Evolutionary conservation across 2,888 invertebrate genomes (phyloP).

Genomic region (Zygothrica quintamaculata): DNA sequence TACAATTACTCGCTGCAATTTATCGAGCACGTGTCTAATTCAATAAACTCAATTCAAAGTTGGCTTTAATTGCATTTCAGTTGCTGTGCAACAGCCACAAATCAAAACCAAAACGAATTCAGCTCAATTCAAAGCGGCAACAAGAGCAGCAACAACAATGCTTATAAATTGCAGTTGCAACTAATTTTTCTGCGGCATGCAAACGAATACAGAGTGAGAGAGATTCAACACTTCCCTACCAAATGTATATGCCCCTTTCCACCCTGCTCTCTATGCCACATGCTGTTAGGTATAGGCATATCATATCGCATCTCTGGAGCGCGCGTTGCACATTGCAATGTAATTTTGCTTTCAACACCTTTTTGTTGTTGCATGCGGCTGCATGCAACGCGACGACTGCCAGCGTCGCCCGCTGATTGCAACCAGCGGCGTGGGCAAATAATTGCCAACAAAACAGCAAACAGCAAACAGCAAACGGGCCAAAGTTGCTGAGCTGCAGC

Average conservation of each 20-base stretch:
- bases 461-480: slow-evolving; percentile 44
- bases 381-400: slow-evolving; percentile 58
- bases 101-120: slow-evolving; percentile 56
- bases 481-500: slow-evolving; percentile 39
- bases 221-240: slow-evolving; percentile 4
- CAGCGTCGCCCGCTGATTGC: slow-evolving; percentile 67
- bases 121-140: slow-evolving; percentile 45
- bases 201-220: slow-evolving; percentile 56
- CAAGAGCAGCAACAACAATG: slow-evolving; percentile 15
- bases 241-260: background rate
- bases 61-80: slow-evolving; percentile 65
- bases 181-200: slow-evolving; percentile 77
- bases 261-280: slow-evolving; percentile 1
- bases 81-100: slow-evolving; percentile 44
- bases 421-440: slow-evolving; percentile 75
- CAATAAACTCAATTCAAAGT: slow-evolving; percentile 65
- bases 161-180: slow-evolving; percentile 70
- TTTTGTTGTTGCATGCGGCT: slow-evolving; percentile 57
- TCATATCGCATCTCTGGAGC: slow-evolving; percentile 74
- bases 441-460: slow-evolving; percentile 72
- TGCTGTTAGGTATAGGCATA: slow-evolving; percentile 62
- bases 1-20: slow-evolving; percentile 51
- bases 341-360: slow-evolving; percentile 80
- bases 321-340: slow-evolving; percentile 70
- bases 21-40: slow-evolving; percentile 74